These are phyloP conservation scores for Matsumyia berberina DNA, from an alignment of 2,888 invertebrate genomes.

Conservation along the genomic window DNA sequence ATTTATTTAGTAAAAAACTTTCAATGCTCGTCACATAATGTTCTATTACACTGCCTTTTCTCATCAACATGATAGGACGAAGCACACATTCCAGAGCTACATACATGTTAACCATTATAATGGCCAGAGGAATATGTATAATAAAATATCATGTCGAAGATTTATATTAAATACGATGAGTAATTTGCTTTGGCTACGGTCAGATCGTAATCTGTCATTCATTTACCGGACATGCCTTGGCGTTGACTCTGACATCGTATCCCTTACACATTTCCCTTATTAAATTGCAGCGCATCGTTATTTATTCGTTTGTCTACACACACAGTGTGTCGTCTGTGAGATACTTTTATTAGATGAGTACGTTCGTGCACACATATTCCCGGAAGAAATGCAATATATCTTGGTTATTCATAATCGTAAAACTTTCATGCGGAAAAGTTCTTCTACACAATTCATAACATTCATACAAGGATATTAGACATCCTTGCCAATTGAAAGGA, in stretches of 20 bases:
- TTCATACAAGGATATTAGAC: constrained; percentile 48
- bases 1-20: neutral
- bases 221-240: constrained; percentile 62
- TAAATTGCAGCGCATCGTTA: constrained; percentile 66
- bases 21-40: neutral
- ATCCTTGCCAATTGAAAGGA: constrained; percentile 66
- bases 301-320: constrained; percentile 51
- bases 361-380: constrained; percentile 14
- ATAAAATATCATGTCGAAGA: constrained; percentile 72
- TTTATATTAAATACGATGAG: constrained; percentile 74
- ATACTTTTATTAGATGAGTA: constrained; percentile 59
- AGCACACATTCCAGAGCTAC: constrained; percentile 34
- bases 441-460: constrained; percentile 32
- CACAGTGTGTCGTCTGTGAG: constrained; percentile 19
- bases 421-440: constrained; percentile 50
- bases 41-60: constrained; percentile 19
- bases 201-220: constrained; percentile 71
- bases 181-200: constrained; percentile 73
- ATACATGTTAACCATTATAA: constrained; percentile 31
- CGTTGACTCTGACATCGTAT: constrained; percentile 45
- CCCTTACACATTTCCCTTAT: constrained; percentile 50
- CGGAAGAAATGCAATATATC: constrained; percentile 62
- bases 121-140: constrained; percentile 54
- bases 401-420: constrained; percentile 68
- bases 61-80: constrained; percentile 14